phyloP scores from a whole-genome alignment of 2,888 invertebrate genomes.

The Mellilla xanthometata region DNA sequence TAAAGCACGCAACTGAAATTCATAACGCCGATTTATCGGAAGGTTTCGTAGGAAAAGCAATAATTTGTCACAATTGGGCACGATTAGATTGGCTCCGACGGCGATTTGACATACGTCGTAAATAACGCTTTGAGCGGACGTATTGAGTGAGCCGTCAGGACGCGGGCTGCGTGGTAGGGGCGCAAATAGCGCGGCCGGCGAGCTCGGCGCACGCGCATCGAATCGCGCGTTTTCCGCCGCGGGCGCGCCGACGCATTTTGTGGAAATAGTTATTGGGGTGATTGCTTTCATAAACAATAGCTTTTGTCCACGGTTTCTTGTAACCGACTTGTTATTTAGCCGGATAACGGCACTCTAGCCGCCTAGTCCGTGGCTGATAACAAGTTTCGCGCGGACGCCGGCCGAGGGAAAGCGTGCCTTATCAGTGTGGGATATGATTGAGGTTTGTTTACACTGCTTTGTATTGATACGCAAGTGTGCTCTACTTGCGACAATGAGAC shows the following conservation, averaged over 20 bases:
- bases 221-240: slow-evolving; percentile 78
- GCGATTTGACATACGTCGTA: slow-evolving; percentile 80
- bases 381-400: slow-evolving; percentile 35
- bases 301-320: slow-evolving; percentile 73
- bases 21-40: slow-evolving; percentile 68
- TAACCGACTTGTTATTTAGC: slow-evolving; percentile 62
- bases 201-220: slow-evolving; percentile 75
- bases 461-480: slow-evolving; percentile 24
- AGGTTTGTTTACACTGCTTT: slow-evolving; percentile 1
- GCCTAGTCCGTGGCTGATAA: slow-evolving; percentile 54
- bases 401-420: slow-evolving; percentile 37
- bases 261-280: slow-evolving; percentile 81
- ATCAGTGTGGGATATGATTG: slow-evolving; percentile 27
- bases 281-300: slow-evolving; percentile 82
- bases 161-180: slow-evolving; percentile 46
- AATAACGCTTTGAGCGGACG: slow-evolving; percentile 67
- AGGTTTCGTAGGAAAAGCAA: slow-evolving; percentile 80
- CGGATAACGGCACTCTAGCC: slow-evolving; percentile 56
- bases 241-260: slow-evolving; percentile 65
- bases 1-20: slow-evolving; percentile 65
- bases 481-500: slow-evolving; percentile 4
- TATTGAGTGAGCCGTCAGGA: slow-evolving; percentile 55
- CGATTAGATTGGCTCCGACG: slow-evolving; percentile 79
- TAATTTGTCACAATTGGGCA: slow-evolving; percentile 81
- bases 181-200: slow-evolving; percentile 64